Conservation (phyloP, 2,888 invertebrate genomes). For the Anarsia innoxiella region DNA sequence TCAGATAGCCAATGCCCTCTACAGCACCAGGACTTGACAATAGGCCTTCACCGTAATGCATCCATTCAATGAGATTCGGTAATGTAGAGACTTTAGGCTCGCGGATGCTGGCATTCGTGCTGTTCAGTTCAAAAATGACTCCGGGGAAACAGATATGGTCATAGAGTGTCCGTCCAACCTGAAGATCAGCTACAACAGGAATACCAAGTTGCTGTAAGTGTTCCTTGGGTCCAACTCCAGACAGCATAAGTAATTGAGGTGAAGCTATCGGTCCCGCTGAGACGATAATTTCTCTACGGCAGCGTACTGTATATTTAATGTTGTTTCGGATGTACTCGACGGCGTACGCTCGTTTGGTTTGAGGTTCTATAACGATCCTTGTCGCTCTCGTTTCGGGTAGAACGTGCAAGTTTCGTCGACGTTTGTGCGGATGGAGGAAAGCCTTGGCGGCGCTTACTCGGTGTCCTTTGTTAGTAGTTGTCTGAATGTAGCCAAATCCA, state of each 20-base stretch:
- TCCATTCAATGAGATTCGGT: constrained; percentile 57
- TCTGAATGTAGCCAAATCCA: constrained; percentile 73
- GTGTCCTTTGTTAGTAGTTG: constrained; percentile 75
- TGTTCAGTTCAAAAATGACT: constrained; percentile 58
- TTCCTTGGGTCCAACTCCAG: constrained; percentile 79
- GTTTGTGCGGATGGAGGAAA: constrained; percentile 77
- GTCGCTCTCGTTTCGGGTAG: constrained; percentile 55
- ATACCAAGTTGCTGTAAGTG: constrained; percentile 74
- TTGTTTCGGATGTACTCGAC: constrained; percentile 79
- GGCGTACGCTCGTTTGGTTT: constrained; percentile 79
- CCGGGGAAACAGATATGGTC: constrained; percentile 77
- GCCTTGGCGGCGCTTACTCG: constrained; percentile 81
- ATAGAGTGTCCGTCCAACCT: constrained; percentile 79
- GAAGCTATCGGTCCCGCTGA: constrained; percentile 92
- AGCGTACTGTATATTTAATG: constrained; percentile 67
- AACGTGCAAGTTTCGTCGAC: constrained; percentile 77
- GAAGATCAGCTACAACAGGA: constrained; percentile 77
- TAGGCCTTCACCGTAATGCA: constrained; percentile 71
- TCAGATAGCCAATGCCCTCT: constrained; percentile 79
- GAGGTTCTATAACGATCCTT: constrained; percentile 63
- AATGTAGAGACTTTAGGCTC: constrained; percentile 58
- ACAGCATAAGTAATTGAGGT: constrained; percentile 93
- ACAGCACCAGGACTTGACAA: constrained; percentile 77
- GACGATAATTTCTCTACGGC: constrained; percentile 86
- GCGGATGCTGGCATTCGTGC: constrained; percentile 55